These are phyloP conservation scores for Drosophila limbata DNA, from an alignment of 2,888 invertebrate genomes.

Conservation along the genomic window DNA sequence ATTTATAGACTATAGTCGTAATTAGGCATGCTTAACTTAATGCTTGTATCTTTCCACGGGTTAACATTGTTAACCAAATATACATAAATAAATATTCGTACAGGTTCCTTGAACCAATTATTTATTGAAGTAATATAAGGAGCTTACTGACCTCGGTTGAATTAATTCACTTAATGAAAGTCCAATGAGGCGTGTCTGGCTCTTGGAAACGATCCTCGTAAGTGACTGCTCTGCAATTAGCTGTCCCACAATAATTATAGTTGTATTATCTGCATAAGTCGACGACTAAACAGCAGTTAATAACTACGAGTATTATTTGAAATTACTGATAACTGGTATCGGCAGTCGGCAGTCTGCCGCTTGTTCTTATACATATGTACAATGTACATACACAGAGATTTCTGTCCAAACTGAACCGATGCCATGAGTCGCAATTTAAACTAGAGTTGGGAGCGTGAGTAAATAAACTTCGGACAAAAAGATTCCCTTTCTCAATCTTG, in stretches of 20 bases:
- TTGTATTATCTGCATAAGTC: constrained; percentile 19
- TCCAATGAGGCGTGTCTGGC: constrained; percentile 18
- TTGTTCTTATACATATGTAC: constrained; percentile 11
- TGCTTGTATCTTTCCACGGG: constrained; percentile 5
- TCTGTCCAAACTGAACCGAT: constrained; percentile 7
- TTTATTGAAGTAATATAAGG: background rate
- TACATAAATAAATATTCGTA: background rate
- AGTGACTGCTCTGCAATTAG: constrained; percentile 17
- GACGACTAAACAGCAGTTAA: constrained; percentile 14
- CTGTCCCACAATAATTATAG: constrained; percentile 24
- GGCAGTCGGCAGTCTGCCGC: constrained; percentile 11
- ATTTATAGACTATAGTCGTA: constrained; percentile 22
- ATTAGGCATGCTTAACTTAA: background rate
- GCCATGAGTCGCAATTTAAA: constrained; percentile 15
- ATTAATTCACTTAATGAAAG: background rate
- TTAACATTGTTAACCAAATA: background rate
- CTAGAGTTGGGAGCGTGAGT: constrained; percentile 11
- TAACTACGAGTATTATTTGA: constrained; percentile 14
- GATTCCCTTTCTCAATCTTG: background rate
- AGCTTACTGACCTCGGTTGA: constrained; percentile 43
- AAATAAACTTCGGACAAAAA: background rate
- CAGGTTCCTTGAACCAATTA: background rate
- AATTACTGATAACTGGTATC: constrained; percentile 52
- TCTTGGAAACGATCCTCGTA: constrained; percentile 10
- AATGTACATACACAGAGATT: constrained; percentile 20